Percentiles rank a stretch among this genome's conserved stretches.
These are phyloP conservation scores for Pachyrhynchus sulphureomaculatus DNA, from an alignment of 1,140 invertebrate genomes.

Conservation along the genomic window DNA sequence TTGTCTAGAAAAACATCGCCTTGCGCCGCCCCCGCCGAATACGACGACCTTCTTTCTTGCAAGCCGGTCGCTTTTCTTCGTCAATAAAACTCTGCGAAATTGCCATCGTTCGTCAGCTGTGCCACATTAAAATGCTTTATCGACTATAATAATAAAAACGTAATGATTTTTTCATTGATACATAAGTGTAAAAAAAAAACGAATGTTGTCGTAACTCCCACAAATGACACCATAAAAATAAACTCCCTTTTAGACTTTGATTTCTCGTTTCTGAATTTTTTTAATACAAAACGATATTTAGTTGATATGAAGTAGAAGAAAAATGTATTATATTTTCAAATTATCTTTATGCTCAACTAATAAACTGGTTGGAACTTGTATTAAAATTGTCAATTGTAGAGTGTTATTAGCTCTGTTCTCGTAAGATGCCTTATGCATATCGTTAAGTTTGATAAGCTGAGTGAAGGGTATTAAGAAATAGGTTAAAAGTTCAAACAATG, in stretches of 20 bases:
- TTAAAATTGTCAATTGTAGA: too few relatives aligned
- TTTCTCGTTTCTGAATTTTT: background rate
- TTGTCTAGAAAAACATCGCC: conserved; percentile 53
- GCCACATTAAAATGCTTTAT: conserved; percentile 16
- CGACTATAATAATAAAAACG: conserved; percentile 19
- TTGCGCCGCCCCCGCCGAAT: conserved; percentile 15
- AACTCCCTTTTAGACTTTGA: background rate
- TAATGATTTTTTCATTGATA: conserved; percentile 23
- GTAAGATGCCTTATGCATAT: too few relatives aligned
- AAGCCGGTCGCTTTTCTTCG: background rate
- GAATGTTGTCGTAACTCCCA: background rate
- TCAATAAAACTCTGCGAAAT: conserved; percentile 12
- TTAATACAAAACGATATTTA: too few relatives aligned
- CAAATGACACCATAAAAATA: background rate
- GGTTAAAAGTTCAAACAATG: too few relatives aligned
- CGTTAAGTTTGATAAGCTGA: too few relatives aligned
- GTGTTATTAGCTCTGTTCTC: too few relatives aligned
- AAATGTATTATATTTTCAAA: too few relatives aligned
- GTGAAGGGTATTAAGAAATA: too few relatives aligned
- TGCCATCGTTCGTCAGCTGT: conserved; percentile 29
- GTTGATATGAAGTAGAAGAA: too few relatives aligned
- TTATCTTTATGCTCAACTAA: too few relatives aligned
- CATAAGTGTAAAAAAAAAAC: background rate
- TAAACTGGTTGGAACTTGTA: too few relatives aligned
- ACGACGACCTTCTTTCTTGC: conserved; percentile 16